Percentiles rank a stretch among this genome's conserved stretches.
Evolutionary conservation across 2,113 vertebrate genomes (phyloP).

Genomic region (Halichoeres trimaculatus): DNA sequence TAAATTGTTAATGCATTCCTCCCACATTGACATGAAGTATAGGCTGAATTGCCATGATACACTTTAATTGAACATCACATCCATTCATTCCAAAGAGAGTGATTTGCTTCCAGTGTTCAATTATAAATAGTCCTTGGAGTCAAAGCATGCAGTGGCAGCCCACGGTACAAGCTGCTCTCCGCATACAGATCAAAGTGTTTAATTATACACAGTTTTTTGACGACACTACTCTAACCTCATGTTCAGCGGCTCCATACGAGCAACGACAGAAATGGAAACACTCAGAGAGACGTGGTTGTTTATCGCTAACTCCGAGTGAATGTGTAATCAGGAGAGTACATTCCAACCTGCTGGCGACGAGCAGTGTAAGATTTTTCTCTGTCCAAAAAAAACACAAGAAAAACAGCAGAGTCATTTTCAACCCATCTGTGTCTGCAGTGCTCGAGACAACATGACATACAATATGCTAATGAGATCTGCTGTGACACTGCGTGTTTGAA

Average conservation of each 20-base stretch:
- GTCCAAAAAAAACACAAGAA: conserved; percentile 11
- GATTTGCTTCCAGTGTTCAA: conserved; percentile 60
- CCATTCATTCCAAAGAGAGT: conserved; percentile 51
- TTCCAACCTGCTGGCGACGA: conserved; percentile 39
- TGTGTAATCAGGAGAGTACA: conserved; percentile 64
- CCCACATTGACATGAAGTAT: conserved; percentile 51
- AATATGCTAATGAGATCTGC: conserved; percentile 36
- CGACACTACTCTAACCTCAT: conserved; percentile 52
- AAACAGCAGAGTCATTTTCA: conserved; percentile 38
- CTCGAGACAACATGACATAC: not conserved
- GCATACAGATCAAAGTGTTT: conserved; percentile 69
- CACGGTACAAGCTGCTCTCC: conserved; percentile 56
- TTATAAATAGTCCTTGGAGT: conserved; percentile 71
- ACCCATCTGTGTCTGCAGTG: conserved; percentile 26
- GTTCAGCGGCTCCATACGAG: conserved; percentile 31
- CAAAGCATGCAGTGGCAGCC: conserved; percentile 46
- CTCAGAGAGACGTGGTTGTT: conserved; percentile 50
- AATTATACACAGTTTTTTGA: conserved; percentile 67
- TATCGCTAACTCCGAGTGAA: conserved; percentile 49
- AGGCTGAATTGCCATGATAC: conserved; percentile 39
- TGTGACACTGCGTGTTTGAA: conserved; percentile 10
- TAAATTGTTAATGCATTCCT: conserved; percentile 60
- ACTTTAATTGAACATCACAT: conserved; percentile 62
- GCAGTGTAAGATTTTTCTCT: conserved; percentile 20
- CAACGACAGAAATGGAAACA: conserved; percentile 55